Evolutionary conservation across 2,888 invertebrate genomes (phyloP), one percentile per base, ranked within the genome.

Genomic region (Ochropacha duplaris): DNA sequence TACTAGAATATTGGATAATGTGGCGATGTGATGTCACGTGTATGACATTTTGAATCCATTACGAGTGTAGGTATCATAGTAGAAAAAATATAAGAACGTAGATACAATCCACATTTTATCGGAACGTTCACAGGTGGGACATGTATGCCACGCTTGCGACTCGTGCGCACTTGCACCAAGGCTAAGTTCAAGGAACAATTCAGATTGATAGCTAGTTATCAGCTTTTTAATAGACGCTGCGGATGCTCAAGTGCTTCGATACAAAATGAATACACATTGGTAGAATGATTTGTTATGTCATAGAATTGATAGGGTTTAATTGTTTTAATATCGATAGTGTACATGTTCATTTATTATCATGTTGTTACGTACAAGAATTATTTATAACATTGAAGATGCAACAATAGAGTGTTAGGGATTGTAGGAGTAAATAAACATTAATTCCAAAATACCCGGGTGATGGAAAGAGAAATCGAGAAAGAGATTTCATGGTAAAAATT

Each of bases 131-230:
- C 19, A 19, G 39, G 26, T 28, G 28, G 50, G 9, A 8, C 19
- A 19, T 16, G 26, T 28, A 16, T 28, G 9, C 1, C 50, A 50
- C 28, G 50, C 50, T 2, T 28, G 26, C 9, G 4, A 28, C 16
- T n/a, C 61, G 56, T 64, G 59, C 36, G 39, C 44, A 51, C 44
- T 49, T 55, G 49, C 8, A 55, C 31, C 60, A 72, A 71, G 69
- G 72, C 55, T 56, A 69, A 71, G 72, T 69, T 74, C 72, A 74
- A 8, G 62, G 62, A 57, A 56, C 52, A 49, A 58, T 52, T 62
- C 44, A 44, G 59, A 65, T 68, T 60, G 57, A 59, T 67, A 56
- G 58, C 54, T 24, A 22, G n/a, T 22, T 54, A 12, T 22, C 50
- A 49, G 49, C 31, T 22, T 11, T 34, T 50, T 22, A 28, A 22